These are phyloP conservation scores for Sebastes cheni DNA, from an alignment of 2,797 vertebrate species.

Conservation along the genomic window DNA sequence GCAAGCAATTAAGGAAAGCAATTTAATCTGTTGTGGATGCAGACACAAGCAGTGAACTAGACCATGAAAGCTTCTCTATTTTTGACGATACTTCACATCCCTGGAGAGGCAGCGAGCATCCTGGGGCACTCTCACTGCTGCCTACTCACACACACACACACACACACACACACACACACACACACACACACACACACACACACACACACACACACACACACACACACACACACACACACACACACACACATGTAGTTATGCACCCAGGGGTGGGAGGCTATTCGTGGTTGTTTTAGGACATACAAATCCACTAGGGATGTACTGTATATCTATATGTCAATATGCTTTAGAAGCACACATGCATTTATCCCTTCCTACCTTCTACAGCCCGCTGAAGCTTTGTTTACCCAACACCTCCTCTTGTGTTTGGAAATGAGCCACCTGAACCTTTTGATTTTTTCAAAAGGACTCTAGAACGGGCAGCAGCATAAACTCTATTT, in stretches of 20 bases:
- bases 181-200: not conserved
- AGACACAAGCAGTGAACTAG: constrained; percentile 76
- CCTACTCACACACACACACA: not conserved
- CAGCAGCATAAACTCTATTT: not conserved
- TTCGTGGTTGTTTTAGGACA: constrained; percentile 19
- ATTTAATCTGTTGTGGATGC: constrained; percentile 71
- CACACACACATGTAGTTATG: not conserved
- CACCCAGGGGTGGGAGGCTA: constrained; percentile 1
- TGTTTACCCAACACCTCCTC: not conserved
- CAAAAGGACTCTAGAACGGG: not conserved
- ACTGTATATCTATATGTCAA: not conserved
- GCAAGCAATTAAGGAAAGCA: constrained; percentile 73
- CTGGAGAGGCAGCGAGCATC: constrained; percentile 61
- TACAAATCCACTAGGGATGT: not conserved
- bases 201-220: no score
- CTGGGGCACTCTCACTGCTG: constrained; percentile 40
- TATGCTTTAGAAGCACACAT: not conserved
- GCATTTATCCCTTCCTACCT: not conserved
- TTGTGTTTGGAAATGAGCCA: not conserved
- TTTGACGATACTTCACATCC: constrained; percentile 63
- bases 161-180: not conserved
- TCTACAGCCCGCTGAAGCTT: not conserved
- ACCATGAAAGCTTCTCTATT: constrained; percentile 74
- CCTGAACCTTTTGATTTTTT: not conserved
- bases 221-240: constrained; percentile 4